Base-by-base conservation (phyloP, 2,888 invertebrate genomes). In the Drosophila pegasa region DNA sequence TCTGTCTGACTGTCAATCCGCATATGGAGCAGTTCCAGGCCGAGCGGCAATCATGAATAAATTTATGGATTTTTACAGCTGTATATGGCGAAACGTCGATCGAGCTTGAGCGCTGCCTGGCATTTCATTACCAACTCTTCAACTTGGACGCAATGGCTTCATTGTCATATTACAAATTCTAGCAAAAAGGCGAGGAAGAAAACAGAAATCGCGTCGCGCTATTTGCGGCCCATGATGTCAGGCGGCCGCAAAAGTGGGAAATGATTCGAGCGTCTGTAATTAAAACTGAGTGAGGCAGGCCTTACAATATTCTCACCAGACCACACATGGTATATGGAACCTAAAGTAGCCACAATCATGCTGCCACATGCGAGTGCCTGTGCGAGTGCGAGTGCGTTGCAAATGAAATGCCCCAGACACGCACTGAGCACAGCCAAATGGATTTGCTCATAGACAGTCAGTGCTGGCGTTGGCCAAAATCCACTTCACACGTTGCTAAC, bases 41-140 rank as follows among this genome's bases (percentile, higher is more conserved):
- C 52, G 38, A 61, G 38, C 52, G 62, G 59, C 67, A 77, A 65
- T 71, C 59, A 74, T 79, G 81, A 81, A 84, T 85, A 80, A 71
- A 77, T 87, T 79, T 87, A 87, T 88, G 68, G 77, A 69, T 67
- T 69, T 80, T 80, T 80, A 78, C 80, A 75, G 66, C 84, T 83
- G 54, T 78, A 78, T 88, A 88, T 63, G 88, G 87, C 78, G 57
- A 52, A 38, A 65, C 43, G 41, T 52, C 48, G 48, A 51, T 18
- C 29, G 25, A 35, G 50, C 27, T 59, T 33, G 52, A 35, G 31
- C 8, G 29, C 50, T 67, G 60, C 29, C 50, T 78, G 85, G 77
- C 84, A 76, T 85, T 85, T 85, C 88, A 85, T 83, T 83, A 83
- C 88, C 88, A 82, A 80, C 67, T 69, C 71, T 69, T 67, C 72